phyloP scores from a whole-genome alignment of 2,113 vertebrate genomes.

The Neogobius melanostomus region DNA sequence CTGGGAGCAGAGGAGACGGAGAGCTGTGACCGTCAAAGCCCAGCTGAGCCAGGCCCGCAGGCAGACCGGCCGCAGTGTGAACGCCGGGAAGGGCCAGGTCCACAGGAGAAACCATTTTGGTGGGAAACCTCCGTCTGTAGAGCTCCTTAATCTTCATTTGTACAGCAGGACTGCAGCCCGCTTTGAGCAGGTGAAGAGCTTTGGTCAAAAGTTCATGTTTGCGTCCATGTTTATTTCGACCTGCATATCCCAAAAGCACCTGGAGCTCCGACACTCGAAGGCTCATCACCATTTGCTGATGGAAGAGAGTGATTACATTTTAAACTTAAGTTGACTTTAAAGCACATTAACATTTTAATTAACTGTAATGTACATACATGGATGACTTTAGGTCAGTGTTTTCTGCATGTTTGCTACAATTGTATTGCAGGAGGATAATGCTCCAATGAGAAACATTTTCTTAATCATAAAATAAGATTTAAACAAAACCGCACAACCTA shows the following conservation, averaged over 20 bases:
- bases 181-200: slow-evolving; percentile 95
- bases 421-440: no score
- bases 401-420: background rate
- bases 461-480: no score
- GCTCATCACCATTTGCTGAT: slow-evolving; percentile 99
- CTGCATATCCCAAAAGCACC: slow-evolving; percentile 97
- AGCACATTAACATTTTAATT: background rate
- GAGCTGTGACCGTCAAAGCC: slow-evolving; percentile 90
- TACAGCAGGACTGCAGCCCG: slow-evolving; percentile 96
- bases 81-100: slow-evolving; percentile 89
- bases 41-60: slow-evolving; percentile 86
- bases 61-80: slow-evolving; percentile 86
- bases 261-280: slow-evolving; percentile 99
- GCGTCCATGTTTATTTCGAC: slow-evolving; percentile 98
- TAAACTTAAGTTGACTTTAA: background rate
- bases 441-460: no score
- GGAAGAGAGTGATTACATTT: slow-evolving; percentile 43
- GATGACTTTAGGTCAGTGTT: background rate
- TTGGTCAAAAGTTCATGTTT: slow-evolving; percentile 99
- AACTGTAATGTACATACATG: no score
- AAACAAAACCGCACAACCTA: no score
- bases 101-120: slow-evolving; percentile 95
- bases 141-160: slow-evolving; percentile 99
- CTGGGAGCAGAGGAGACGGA: slow-evolving; percentile 91
- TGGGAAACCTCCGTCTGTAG: slow-evolving; percentile 94